Percentiles rank a stretch among this genome's conserved stretches.
Conservation (phyloP, 2,113 vertebrate genomes). For the Raja brachyura region DNA sequence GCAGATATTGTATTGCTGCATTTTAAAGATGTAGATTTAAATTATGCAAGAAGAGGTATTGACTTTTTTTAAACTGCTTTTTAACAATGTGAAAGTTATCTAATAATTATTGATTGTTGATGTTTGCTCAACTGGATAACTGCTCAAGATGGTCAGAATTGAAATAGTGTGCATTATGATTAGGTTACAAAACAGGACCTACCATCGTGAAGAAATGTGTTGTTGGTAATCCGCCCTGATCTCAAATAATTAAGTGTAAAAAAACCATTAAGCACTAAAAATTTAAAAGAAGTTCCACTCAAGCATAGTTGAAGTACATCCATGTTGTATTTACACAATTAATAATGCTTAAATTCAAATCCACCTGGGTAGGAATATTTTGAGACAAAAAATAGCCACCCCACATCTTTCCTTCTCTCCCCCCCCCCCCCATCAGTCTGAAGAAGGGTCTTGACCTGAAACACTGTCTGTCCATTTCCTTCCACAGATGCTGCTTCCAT, state of each 20-base stretch:
- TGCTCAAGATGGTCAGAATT: not conserved
- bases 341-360: not conserved
- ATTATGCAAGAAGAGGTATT: constrained; percentile 90
- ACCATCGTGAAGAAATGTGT: not conserved
- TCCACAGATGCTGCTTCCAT: no score
- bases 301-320: not conserved
- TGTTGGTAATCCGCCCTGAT: not conserved
- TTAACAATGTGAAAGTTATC: not conserved
- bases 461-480: no score
- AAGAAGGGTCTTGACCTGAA: no score
- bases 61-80: not conserved
- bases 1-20: constrained; percentile 91
- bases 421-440: no score
- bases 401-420: no score
- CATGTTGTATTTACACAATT: not conserved
- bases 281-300: not conserved
- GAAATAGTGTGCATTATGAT: not conserved
- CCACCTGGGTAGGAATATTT: no score
- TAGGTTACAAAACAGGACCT: not conserved
- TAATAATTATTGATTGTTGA: not conserved
- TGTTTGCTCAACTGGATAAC: not conserved
- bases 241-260: not conserved
- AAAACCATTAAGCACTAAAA: not conserved
- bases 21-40: constrained; percentile 95
- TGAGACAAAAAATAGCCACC: no score